phyloP scores from a whole-genome alignment of 2,888 invertebrate genomes.

The Dusona sp. region DNA sequence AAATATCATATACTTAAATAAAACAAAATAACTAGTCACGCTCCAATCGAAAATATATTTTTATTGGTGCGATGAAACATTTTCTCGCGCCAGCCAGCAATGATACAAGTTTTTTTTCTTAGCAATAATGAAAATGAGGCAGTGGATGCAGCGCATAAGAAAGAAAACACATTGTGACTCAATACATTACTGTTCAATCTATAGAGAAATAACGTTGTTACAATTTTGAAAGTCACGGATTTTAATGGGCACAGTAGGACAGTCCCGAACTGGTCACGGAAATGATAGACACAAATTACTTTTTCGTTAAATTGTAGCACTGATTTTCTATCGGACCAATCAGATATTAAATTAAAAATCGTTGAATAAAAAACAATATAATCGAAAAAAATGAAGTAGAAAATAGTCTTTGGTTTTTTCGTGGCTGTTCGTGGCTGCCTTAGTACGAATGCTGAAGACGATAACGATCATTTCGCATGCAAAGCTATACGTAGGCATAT shows the following conservation, averaged over 20 bases:
- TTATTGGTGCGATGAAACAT: background rate
- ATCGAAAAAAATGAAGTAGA: background rate
- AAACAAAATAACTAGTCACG: background rate
- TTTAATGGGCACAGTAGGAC: constrained; percentile 60
- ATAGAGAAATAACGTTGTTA: constrained; percentile 30
- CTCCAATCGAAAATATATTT: background rate
- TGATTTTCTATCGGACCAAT: constrained; percentile 36
- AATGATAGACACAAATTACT: constrained; percentile 47
- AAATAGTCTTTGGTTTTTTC: constrained; percentile 3
- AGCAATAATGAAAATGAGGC: constrained; percentile 75
- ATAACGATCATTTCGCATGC: constrained; percentile 65
- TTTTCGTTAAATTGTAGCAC: background rate
- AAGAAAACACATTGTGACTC: constrained; percentile 53
- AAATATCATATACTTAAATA: too few relatives aligned
- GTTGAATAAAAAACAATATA: background rate
- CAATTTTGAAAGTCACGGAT: constrained; percentile 58
- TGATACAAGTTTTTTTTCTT: constrained; percentile 44
- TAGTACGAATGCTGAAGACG: constrained; percentile 51
- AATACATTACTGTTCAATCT: constrained; percentile 28
- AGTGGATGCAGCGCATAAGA: constrained; percentile 76
- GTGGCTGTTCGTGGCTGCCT: constrained; percentile 41
- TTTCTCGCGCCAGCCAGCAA: constrained; percentile 73
- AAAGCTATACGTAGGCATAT: constrained; percentile 47
- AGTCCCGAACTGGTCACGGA: constrained; percentile 46
- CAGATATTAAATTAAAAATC: background rate